Evolutionary conservation across 2,797 vertebrate species (phyloP).

Genomic region (Semotilus atromaculatus): DNA sequence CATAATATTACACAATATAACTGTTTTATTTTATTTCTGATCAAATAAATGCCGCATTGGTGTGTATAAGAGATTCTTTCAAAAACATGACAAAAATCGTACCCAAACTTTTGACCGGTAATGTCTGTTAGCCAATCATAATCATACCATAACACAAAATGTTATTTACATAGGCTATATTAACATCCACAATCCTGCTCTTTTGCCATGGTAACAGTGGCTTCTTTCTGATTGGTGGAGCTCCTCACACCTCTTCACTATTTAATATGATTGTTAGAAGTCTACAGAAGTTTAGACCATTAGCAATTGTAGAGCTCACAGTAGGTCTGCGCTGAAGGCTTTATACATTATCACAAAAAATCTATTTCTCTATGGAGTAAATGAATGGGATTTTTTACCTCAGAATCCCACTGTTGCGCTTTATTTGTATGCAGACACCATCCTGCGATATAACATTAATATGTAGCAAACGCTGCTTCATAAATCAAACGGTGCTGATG

Average conservation of each 20-base stretch:
- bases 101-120: not conserved
- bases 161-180: not conserved
- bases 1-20: not conserved
- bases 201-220: not conserved
- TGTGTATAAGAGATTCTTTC: not conserved
- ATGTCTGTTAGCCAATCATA: not conserved
- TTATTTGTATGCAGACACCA: constrained; percentile 36
- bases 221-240: not conserved
- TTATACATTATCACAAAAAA: constrained; percentile 18
- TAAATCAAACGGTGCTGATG: constrained; percentile 35
- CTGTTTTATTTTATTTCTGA: not conserved
- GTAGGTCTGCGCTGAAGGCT: not conserved
- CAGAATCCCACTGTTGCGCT: not conserved
- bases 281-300: constrained; percentile 1
- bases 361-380: not conserved
- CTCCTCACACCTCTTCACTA: not conserved
- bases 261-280: not conserved
- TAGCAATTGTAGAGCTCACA: not conserved
- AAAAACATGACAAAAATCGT: too few species aligned
- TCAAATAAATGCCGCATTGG: not conserved
- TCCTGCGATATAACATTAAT: constrained; percentile 25
- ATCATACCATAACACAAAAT: not conserved
- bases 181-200: not conserved
- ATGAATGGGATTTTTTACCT: constrained; percentile 9
- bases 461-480: constrained; percentile 30